Evolutionary conservation across 2,888 invertebrate genomes (phyloP).

Genomic region (Drosophila borborema): DNA sequence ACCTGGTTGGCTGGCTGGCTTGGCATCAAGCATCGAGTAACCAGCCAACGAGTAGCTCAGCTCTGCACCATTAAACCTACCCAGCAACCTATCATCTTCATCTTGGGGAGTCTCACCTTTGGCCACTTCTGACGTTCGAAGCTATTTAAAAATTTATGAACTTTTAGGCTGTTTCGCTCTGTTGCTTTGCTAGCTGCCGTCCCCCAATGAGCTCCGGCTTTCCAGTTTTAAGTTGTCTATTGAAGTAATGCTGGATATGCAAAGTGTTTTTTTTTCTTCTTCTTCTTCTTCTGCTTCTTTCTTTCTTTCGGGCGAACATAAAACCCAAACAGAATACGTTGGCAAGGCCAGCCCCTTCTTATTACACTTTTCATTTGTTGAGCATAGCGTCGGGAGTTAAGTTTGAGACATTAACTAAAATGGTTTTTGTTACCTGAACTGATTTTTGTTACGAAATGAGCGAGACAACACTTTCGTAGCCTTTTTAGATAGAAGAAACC

Average conservation of each 20-base stretch:
- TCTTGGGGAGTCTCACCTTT: constrained; percentile 37
- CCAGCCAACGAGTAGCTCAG: constrained; percentile 15
- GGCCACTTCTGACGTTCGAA: constrained; percentile 44
- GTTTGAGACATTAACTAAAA: constrained; percentile 5
- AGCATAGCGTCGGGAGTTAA: constrained; percentile 8
- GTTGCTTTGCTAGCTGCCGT: constrained; percentile 19
- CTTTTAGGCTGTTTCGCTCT: constrained; percentile 37
- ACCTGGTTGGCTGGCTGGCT: constrained; percentile 3
- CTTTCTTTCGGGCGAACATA: background rate
- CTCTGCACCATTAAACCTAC: constrained; percentile 31
- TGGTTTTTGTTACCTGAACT: background rate
- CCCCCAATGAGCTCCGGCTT: background rate
- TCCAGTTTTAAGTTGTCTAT: constrained; percentile 23
- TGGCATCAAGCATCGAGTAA: constrained; percentile 7
- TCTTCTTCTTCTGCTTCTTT: background rate
- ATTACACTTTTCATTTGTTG: constrained; percentile 12
- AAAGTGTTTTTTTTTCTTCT: constrained; percentile 2
- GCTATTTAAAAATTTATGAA: constrained; percentile 70
- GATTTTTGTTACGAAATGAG: background rate
- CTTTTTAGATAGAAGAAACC: background rate
- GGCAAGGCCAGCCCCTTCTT: constrained; percentile 17
- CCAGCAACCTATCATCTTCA: constrained; percentile 13
- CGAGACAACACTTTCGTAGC: background rate
- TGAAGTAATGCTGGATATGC: constrained; percentile 15
- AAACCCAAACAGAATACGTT: constrained; percentile 17